Evolutionary conservation across 92 coral and sea anemone species (phyloP), one percentile per base, ranked within the genome.

Genomic region (Montipora capitata): DNA sequence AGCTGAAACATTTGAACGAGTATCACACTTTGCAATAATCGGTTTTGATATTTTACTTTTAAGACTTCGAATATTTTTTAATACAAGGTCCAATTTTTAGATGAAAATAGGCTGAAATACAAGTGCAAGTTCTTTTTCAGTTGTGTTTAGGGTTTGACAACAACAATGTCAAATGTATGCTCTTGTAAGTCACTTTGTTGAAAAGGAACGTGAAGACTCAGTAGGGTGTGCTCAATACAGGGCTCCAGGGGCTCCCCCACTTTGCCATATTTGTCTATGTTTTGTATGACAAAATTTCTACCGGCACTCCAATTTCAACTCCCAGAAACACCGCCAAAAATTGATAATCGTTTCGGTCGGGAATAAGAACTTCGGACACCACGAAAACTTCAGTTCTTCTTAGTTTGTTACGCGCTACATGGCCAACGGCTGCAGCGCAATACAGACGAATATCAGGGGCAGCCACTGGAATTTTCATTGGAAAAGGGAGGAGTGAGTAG

Each of bases 1-100:
- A 83, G 78, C 35, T 83, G 35, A 48, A n/a, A 74, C 68, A 72
- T 65, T 71, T 83, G 51, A 83, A 40, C 40, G 59, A 74, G 54
- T 2, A 74, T 58, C 79, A 44, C 51, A 44, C 51, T 44, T 44
- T 44, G 51, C 51, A 44, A 44, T 44, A 44, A 44, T 56, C n/a
- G 62, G 14, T 56, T 56, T 56, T 56, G n/a, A 56, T 56, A 56
- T 13, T 56, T 56, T 9, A 13, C 62, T 56, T 56, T 0, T 20
- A 20, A 20, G 27, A 20, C 27, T 20, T 20, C n/a, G 13, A 56
- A 56, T 56, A 56, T 56, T 14, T 56, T 56, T 56, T 13, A 56
- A 56, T 56, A 56, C n/a, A 56, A 56, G 62, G 62, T 56, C 62
- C 62, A 56, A 56, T 56, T 56, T 56, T 56, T 10, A 56, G 62